Base-by-base conservation (phyloP, 2,113 vertebrate genomes). In the Mesembrinibis cayennensis region DNA sequence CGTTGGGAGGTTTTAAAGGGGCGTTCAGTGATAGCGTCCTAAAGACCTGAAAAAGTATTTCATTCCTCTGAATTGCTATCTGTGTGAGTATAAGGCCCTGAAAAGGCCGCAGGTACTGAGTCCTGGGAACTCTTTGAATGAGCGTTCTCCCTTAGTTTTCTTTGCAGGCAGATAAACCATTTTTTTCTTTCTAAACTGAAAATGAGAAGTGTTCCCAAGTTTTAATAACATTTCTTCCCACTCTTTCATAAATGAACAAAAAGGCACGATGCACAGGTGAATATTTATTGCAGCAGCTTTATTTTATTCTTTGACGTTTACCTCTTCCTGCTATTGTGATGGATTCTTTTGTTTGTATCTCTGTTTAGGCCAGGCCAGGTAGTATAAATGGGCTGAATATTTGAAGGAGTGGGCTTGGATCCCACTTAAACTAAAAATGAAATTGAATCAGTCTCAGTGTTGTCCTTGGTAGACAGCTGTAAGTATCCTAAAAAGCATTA, bases 11-110 rank as follows among this genome's bases (percentile, higher is more conserved):
- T 69, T 87, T 65, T 53, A 42, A 61, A 66, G 21, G 16, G 40
- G 3, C 2, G 0, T 63, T 65, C 20, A 26, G 40, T 11, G 11
- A 16, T 2, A 36, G 21, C 6, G 13, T 58, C 40, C 53, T 52
- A 65, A 74, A 82, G 55, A 7, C 11, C 8, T 17, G 38, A 2
- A 38, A 32, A 72, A 55, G 4, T 21, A 22, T 34, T 69, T 73
- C 1, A 58, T 84, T 22, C 17, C 55, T 50, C 59, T 74, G 77
- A 52, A 81, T 44, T 14, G 21, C 49, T 52, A 2, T 3, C 16
- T 14, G 0, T 44, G 67, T 4, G 14, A 77, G 18, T 72, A 18
- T 26, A 55, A 42, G 27, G 16, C 45, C 61, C 40, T 55, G 30
- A 40, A 61, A 69, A 66, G 26, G 34, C 40, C 11, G 26, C 23